Evolutionary conservation across 2,888 invertebrate genomes (phyloP), one percentile per base, ranked within the genome.

Genomic region (Drosophila maculinotata): DNA sequence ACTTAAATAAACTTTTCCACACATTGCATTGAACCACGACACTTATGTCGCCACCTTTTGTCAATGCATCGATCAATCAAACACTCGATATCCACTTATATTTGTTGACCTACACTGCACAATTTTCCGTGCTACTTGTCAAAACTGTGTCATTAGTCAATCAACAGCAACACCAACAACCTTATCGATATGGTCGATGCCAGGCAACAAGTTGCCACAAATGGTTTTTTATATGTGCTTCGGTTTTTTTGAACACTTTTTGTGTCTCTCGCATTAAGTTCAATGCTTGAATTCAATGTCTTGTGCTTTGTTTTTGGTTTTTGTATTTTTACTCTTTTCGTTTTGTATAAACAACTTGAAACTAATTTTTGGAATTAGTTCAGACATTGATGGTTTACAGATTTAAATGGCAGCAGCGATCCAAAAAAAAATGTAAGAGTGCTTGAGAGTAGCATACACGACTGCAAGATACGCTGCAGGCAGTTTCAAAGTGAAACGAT

Each of bases 121-220:
- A 65, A 63, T 48, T 53, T 52, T 41, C 51, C 39, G 31, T 41
- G 62, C 53, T 49, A 36, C 70, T 53, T 57, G 56, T 60, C 73
- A 57, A 73, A 75, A 69, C 54, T 69, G 75, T 75, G 78, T 64
- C 75, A 75, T 75, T 75, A 64, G 64, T 69, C 74, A 77, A 77
- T 77, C 52, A 31, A 53, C 39, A 39, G 14, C 54, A 51, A 35
- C 45, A 51, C 23, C 41, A 56, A 49, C 35, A 51, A 56, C n/a
- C 51, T 35, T 36, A 49, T 53, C 59, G 23, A 70, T 64, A 51
- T 48, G 39, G 47, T 25, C 23, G 47, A n/a, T 25, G 57, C 33
- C 35, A 60, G 12, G 77, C 80, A 83, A 86, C 86, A 85, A 79
- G 86, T 85, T 79, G 82, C 79, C 82, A 25, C 67, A 81, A 75